Conservation (phyloP, 2,888 invertebrate genomes). For the Amblyjoppa proteus region DNA sequence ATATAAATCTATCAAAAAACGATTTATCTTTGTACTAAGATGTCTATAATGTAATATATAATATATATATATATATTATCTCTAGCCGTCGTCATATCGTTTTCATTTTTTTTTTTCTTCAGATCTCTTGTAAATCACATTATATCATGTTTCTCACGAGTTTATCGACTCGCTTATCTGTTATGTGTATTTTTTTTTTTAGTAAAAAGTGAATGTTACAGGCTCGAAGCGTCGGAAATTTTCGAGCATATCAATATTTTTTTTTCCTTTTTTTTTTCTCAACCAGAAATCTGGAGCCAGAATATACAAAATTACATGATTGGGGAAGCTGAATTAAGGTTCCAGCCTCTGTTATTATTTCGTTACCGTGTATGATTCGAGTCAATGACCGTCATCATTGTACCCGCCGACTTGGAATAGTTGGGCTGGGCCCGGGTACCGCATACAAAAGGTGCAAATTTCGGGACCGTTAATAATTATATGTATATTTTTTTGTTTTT, state of each 20-base stretch:
- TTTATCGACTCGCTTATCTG: constrained; percentile 35
- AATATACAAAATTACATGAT: constrained; percentile 56
- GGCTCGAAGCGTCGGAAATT: neutral
- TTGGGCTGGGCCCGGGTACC: neutral
- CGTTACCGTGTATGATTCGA: constrained; percentile 28
- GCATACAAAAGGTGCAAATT: constrained; percentile 45
- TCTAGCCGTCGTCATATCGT: constrained; percentile 66
- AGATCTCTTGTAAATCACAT: constrained; percentile 41
- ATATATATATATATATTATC: constrained; percentile 69
- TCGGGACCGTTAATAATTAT: constrained; percentile 28
- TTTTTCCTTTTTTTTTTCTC: constrained; percentile 4
- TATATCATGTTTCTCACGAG: constrained; percentile 40
- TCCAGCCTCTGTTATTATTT: constrained; percentile 46
- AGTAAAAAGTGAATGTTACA: constrained; percentile 22
- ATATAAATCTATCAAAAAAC: constrained; percentile 78
- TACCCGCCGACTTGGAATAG: constrained; percentile 16
- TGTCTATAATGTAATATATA: constrained; percentile 69
- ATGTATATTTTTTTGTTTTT: constrained; percentile 18
- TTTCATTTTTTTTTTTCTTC: constrained; percentile 28
- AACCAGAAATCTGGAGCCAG: constrained; percentile 21
- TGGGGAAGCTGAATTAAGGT: constrained; percentile 44
- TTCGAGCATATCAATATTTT: constrained; percentile 31
- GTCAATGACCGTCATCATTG: constrained; percentile 37
- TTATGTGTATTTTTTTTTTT: neutral
- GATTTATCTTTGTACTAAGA: constrained; percentile 77